Conservation (phyloP, 2,113 vertebrate species). For the Thymallus thymallus region DNA sequence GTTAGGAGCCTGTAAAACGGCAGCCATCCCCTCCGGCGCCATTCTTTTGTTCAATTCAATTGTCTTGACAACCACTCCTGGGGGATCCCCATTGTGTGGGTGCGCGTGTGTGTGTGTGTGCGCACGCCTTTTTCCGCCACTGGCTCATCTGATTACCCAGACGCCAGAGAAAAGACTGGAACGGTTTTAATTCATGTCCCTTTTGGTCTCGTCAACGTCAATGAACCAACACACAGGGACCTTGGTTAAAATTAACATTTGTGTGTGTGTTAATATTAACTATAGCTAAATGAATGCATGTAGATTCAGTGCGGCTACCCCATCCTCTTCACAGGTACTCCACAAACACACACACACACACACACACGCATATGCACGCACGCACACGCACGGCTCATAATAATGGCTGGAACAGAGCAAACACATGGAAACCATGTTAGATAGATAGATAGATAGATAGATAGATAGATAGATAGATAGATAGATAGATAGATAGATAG, state of each 20-base stretch:
- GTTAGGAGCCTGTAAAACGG: too few relatives aligned
- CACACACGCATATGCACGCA: too few relatives aligned
- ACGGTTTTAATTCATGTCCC: constrained; percentile 41
- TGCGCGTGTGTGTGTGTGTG: constrained; percentile 19
- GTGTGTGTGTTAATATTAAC: constrained; percentile 6
- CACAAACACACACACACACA: too few relatives aligned
- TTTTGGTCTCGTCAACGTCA: constrained; percentile 32
- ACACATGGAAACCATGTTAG: too few relatives aligned
- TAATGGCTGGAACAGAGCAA: too few relatives aligned
- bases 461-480: too few relatives aligned
- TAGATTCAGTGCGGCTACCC: not conserved
- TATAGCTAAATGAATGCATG: constrained; percentile 18
- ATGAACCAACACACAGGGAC: constrained; percentile 31
- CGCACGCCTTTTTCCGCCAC: not conserved
- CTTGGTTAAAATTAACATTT: not conserved
- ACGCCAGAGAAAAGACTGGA: not conserved
- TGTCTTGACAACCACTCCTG: constrained; percentile 36
- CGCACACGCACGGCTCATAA: too few relatives aligned
- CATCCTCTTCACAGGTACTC: not conserved
- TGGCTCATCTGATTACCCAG: constrained; percentile 34
- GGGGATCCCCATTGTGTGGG: constrained; percentile 2
- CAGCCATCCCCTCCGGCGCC: too few relatives aligned
- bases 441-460: too few relatives aligned
- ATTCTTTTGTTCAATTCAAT: too few relatives aligned
- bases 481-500: too few relatives aligned